Conservation (phyloP, 2,113 vertebrate genomes). For the Sinocyclocheilus maitianheensis region DNA sequence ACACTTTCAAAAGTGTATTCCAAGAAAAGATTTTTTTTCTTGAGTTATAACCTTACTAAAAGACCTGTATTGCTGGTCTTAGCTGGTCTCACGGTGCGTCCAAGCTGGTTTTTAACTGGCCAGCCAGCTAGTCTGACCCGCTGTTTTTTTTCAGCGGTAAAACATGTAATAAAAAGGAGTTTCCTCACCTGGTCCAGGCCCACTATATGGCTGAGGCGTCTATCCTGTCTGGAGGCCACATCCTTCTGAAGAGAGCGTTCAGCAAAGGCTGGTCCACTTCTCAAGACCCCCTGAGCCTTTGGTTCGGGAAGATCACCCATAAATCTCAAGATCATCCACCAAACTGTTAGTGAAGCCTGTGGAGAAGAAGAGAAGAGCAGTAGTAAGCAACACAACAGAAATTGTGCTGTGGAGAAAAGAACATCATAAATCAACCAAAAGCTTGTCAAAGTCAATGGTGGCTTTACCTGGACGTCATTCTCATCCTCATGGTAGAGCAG, state of each 20-base stretch:
- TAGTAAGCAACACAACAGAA: neutral
- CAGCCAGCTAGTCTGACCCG: neutral
- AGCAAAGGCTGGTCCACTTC: slow-evolving; percentile 7
- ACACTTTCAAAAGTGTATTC: neutral
- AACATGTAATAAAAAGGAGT: neutral
- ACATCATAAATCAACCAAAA: slow-evolving; percentile 12
- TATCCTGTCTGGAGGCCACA: slow-evolving; percentile 65
- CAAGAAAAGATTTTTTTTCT: neutral
- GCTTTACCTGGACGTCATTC: slow-evolving; percentile 79
- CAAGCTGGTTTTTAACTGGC: neutral
- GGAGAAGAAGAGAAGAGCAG: neutral
- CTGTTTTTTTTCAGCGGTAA: neutral
- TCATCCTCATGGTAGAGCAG: slow-evolving; percentile 91
- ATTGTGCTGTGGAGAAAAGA: neutral
- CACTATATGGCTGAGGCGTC: slow-evolving; percentile 75
- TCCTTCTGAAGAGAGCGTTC: slow-evolving; percentile 64
- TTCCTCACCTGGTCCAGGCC: slow-evolving; percentile 73
- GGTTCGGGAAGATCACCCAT: slow-evolving; percentile 96
- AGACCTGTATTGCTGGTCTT: neutral
- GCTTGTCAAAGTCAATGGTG: neutral
- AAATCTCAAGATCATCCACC: slow-evolving; percentile 92
- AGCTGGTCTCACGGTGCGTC: neutral
- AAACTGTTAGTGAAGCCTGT: slow-evolving; percentile 87
- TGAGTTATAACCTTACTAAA: neutral
- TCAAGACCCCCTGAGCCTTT: slow-evolving; percentile 66